Evolutionary conservation across 2,113 vertebrate species (phyloP), one percentile per base, ranked within the genome.

Genomic region (Regulus satrapa): DNA sequence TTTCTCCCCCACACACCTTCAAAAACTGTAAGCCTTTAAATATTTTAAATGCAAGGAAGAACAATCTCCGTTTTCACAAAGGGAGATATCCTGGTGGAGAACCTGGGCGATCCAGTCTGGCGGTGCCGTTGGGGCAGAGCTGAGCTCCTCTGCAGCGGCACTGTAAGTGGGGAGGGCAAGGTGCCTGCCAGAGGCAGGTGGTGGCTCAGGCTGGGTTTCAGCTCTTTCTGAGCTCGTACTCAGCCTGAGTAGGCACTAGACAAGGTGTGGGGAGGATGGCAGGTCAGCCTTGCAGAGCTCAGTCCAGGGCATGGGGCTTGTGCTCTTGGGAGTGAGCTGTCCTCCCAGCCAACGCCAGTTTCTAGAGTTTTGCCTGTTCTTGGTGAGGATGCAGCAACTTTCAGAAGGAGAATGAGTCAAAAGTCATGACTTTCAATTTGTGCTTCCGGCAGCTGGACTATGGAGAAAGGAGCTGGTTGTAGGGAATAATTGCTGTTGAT

Each of bases 311-410:
- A 15, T 32, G 26, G 43, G 0, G 2, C 31, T 32, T 54, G n/a
- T 19, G 12, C 0, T 1, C 4, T 32, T 18, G 16, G 46, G 19
- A 43, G 6, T 8, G 41, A 74, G 5, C 15, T 56, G 34, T 61
- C n/a, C 34, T n/a, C 34, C 28, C 69, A 1, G 0, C 18, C 45
- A 45, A 1, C 1, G 1, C 1, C 3, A 58, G 55, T 14, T 80
- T 54, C 54, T 32, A 55, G 40, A 1, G 0, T 28, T 66, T 34
- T 69, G 16, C 25, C 28, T 4, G 0, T 48, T 54, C 46, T 49
- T 6, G 3, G 2, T n/a, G 48, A 63, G 40, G 48, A 36, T 81
- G 69, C 25, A 68, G 25, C 69, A 72, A 6, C 23, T 89, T 62
- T 40, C 66, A 85, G 52, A 34, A 51, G 54, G 28, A 54, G 73